phyloP scores from a whole-genome alignment of 1,140 invertebrate genomes.

The Saxidomus purpurata region DNA sequence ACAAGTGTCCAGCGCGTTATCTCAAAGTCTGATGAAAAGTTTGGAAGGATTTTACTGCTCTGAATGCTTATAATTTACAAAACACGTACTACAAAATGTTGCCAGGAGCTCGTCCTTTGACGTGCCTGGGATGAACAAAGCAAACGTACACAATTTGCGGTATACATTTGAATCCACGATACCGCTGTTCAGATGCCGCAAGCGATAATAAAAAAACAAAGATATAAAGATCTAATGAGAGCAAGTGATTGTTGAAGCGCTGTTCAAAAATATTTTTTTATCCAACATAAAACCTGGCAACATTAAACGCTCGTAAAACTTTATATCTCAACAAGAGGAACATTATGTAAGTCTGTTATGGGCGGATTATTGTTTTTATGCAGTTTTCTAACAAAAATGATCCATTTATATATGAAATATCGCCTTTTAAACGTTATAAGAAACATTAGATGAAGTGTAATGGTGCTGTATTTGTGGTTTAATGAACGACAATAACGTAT shows the following conservation, averaged over 20 bases:
- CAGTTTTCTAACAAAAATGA: constrained; percentile 45
- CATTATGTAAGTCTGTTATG: constrained; percentile 40
- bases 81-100: too few relatives aligned
- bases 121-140: neutral
- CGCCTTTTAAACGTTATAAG: constrained; percentile 27
- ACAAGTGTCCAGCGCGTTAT: too few relatives aligned
- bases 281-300: neutral
- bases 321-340: constrained; percentile 24
- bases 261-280: constrained; percentile 19
- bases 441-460: constrained; percentile 57
- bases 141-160: neutral
- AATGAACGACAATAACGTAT: neutral
- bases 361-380: constrained; percentile 57
- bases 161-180: neutral
- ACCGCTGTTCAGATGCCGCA: neutral
- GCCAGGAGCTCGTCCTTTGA: too few relatives aligned
- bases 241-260: constrained; percentile 14
- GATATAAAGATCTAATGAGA: neutral
- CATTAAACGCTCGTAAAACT: constrained; percentile 37
- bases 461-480: neutral
- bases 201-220: neutral
- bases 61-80: too few relatives aligned
- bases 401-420: constrained; percentile 61
- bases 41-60: too few relatives aligned
- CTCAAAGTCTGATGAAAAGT: too few relatives aligned